A percentile compares a stretch with the other conserved stretches of the same genome.
Evolutionary conservation across 2,888 invertebrate genomes (phyloP).

Genomic region (Achlya flavicornis): DNA sequence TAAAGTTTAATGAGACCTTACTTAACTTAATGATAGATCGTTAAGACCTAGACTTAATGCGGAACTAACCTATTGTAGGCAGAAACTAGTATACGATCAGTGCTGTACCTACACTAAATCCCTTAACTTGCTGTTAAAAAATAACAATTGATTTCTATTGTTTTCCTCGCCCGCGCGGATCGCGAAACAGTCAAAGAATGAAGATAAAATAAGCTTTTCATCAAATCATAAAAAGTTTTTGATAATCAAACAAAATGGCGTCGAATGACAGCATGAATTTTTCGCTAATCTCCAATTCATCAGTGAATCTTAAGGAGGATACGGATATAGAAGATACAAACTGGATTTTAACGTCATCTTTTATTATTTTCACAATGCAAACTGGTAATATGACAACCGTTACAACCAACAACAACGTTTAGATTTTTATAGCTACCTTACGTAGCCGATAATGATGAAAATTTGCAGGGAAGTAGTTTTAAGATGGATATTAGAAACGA

Average conservation of each 20-base stretch:
- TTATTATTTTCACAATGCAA: slow-evolving; percentile 93
- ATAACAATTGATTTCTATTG: no score
- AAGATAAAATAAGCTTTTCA: neutral
- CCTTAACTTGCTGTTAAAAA: no score
- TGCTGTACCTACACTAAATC: neutral
- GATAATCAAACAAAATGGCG: slow-evolving; percentile 51
- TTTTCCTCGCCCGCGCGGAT: no score
- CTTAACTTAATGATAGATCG: neutral
- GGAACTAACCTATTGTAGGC: neutral
- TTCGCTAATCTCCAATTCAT: slow-evolving; percentile 53
- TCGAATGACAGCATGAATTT: slow-evolving; percentile 53
- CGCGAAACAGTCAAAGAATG: no score
- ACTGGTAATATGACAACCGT: slow-evolving; percentile 84
- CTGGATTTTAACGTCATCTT: slow-evolving; percentile 89
- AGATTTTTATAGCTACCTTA: no score
- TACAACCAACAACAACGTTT: neutral
- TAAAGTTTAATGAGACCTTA: neutral
- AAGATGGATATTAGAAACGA: no score
- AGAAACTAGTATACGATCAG: neutral
- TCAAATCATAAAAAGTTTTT: neutral
- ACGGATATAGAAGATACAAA: slow-evolving; percentile 91
- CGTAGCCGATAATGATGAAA: no score
- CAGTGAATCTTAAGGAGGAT: slow-evolving; percentile 82
- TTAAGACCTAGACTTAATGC: neutral
- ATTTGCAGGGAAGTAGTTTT: no score